phyloP scores from a whole-genome alignment of 2,797 vertebrate species.

The Astyanax mexicanus region DNA sequence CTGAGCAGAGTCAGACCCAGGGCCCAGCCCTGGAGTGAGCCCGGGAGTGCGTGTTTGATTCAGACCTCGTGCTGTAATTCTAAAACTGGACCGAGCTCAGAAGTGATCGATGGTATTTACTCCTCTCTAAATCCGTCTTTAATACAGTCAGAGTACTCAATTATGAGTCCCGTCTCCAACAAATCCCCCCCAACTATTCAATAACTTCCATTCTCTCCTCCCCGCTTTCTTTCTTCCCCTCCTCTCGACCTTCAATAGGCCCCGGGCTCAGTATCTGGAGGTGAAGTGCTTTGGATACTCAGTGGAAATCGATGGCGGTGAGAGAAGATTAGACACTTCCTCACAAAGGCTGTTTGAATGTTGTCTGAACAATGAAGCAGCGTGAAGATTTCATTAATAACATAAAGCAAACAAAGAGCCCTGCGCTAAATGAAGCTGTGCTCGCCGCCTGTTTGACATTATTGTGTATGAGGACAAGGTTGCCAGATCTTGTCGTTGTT shows the following conservation, averaged over 20 bases:
- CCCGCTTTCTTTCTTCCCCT: background rate
- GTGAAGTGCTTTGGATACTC: constrained; percentile 15
- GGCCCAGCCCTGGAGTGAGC: background rate
- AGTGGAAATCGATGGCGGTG: constrained; percentile 36
- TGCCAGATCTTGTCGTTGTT: constrained; percentile 17
- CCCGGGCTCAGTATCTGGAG: constrained; percentile 17
- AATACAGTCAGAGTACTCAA: constrained; percentile 52
- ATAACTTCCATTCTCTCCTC: constrained; percentile 35
- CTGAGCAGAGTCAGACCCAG: constrained; percentile 1
- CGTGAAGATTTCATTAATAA: constrained; percentile 8
- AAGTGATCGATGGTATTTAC: constrained; percentile 58
- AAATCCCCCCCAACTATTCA: constrained; percentile 45
- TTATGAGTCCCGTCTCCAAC: constrained; percentile 17
- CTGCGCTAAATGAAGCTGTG: background rate
- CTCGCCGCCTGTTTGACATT: constrained; percentile 8
- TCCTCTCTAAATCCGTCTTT: constrained; percentile 60
- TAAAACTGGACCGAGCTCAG: constrained; percentile 45
- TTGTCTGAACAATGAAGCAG: constrained; percentile 23
- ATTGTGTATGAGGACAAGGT: constrained; percentile 41
- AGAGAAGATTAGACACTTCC: constrained; percentile 33
- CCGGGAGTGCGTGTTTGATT: constrained; percentile 50
- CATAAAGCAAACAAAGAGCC: constrained; percentile 4
- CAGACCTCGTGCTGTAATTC: constrained; percentile 7
- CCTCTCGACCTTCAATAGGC: background rate
- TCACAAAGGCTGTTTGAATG: constrained; percentile 4